Base-by-base conservation (phyloP, 1,140 invertebrate genomes). In the Pygmarrhopalites habei region DNA sequence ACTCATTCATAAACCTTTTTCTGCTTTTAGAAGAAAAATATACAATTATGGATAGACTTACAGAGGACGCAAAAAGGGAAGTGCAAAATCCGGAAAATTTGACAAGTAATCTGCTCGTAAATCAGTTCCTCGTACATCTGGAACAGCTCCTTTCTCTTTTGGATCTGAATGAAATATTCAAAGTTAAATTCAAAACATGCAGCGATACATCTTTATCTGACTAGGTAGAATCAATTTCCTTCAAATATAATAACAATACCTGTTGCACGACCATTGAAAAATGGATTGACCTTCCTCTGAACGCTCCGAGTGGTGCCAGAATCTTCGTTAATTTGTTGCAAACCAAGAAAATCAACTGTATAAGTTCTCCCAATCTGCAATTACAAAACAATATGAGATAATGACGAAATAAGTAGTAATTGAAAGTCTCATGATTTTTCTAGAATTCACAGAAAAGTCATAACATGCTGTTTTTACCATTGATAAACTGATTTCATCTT, bases 241-340 rank as follows among this genome's bases (percentile, higher is more conserved):
- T n/a, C n/a, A n/a, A n/a, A n/a, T n/a, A n/a, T n/a, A n/a, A n/a
- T n/a, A n/a, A n/a, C n/a, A n/a, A n/a, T 39, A 61, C 53, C 53
- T 41, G 58, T 26, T 19, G 56, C 32, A 35, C 56, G 30, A 15
- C 51, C 58, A 43, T 64, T 66, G 56, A 66, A 71, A 56, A 71
- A 65, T 60, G 51, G 66, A 61, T 72, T 72, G 2, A 82, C 76
- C 72, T 81, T 78, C 35, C 94, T 83, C 75, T 94, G 92, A 71
- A 98, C 90, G 58, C 89, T 86, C 49, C 93, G 79, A 14, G 92
- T 87, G 49, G 92, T 95, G 60, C 94, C 94, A 5, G 92, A 92
- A 76, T 96, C 93, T 78, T 98, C 94, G 77, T 97, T 97, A 66
- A 97, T 94, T 82, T 98, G 94, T 77, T 96, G 93, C 90, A 97